These are phyloP conservation scores for Archilochus colubris DNA, from an alignment of 2,113 vertebrate genomes.

Conservation along the genomic window DNA sequence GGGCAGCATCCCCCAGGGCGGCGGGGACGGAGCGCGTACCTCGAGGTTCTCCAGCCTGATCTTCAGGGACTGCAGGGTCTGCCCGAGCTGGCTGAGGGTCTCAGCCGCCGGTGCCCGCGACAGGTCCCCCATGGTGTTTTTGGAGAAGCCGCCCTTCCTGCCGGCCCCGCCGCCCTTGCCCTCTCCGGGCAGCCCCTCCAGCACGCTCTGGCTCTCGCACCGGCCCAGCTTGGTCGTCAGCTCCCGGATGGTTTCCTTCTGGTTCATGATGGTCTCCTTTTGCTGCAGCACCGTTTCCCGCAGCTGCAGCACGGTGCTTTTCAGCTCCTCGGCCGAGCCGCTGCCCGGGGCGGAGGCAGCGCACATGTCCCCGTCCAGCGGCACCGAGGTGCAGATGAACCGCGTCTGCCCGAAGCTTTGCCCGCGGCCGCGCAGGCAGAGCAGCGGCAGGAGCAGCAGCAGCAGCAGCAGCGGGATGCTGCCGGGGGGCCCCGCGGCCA, in stretches of 20 bases:
- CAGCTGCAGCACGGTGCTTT: slow-evolving; percentile 90
- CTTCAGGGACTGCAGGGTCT: slow-evolving; percentile 95
- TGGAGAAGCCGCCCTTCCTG: slow-evolving; percentile 80
- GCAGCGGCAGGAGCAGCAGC: slow-evolving; percentile 75
- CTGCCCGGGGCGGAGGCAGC: slow-evolving; percentile 87
- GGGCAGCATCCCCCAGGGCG: too few relatives aligned
- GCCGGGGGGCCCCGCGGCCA: slow-evolving; percentile 71
- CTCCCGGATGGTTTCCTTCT: slow-evolving; percentile 94
- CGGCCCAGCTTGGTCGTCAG: slow-evolving; percentile 92
- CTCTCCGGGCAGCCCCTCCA: slow-evolving; percentile 79
- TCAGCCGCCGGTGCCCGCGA: slow-evolving; percentile 91
- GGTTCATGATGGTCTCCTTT: slow-evolving; percentile 95
- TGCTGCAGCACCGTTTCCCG: slow-evolving; percentile 96
- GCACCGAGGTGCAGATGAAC: slow-evolving; percentile 97
- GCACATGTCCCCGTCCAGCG: slow-evolving; percentile 95
- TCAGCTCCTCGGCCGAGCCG: slow-evolving; percentile 90
- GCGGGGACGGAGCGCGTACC: slow-evolving; percentile 73
- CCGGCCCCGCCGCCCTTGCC: slow-evolving; percentile 71
- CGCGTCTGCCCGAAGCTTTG: slow-evolving; percentile 92
- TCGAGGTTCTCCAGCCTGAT: slow-evolving; percentile 94
- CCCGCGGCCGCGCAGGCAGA: slow-evolving; percentile 69
- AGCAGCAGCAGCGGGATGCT: slow-evolving; percentile 33
- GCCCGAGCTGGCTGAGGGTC: slow-evolving; percentile 92
- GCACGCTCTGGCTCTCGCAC: slow-evolving; percentile 89
- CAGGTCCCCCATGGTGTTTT: slow-evolving; percentile 95